phyloP scores from a whole-genome alignment of 2,113 vertebrate species.

The Alligator mississippiensis region DNA sequence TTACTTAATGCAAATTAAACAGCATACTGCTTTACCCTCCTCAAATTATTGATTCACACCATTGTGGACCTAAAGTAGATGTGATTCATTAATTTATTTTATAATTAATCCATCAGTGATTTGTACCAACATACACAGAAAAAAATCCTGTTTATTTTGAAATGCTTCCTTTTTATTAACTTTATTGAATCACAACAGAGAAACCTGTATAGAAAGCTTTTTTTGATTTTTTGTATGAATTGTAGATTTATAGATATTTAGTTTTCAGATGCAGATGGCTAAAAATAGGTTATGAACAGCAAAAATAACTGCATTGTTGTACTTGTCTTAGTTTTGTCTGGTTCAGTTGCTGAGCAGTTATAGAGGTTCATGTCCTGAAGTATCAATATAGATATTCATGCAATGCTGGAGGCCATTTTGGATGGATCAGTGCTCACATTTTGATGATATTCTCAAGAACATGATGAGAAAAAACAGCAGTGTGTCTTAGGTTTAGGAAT shows the following conservation, averaged over 20 bases:
- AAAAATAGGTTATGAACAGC: not conserved
- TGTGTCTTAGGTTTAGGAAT: not conserved
- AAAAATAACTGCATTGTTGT: not conserved
- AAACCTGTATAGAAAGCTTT: not conserved
- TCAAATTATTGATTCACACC: conserved; percentile 50
- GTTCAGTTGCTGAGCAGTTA: not conserved
- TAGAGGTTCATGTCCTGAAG: not conserved
- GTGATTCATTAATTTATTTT: conserved; percentile 45
- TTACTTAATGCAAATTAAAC: conserved; percentile 49
- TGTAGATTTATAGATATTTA: not conserved
- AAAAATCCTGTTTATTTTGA: conserved; percentile 21
- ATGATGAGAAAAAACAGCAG: not conserved
- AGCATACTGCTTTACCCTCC: conserved; percentile 24
- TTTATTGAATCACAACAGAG: conserved; percentile 10
- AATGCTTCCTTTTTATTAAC: conserved; percentile 33
- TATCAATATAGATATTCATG: not conserved
- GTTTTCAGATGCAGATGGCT: not conserved
- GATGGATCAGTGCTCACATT: not conserved
- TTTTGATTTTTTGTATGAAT: conserved; percentile 1
- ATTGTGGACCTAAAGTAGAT: not conserved
- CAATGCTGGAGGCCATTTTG: not conserved
- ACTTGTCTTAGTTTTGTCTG: not conserved
- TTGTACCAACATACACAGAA: conserved; percentile 4
- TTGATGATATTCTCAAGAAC: not conserved
- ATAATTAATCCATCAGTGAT: conserved; percentile 59